These are phyloP conservation scores for Globia sparganii DNA, from an alignment of 2,888 invertebrate genomes.

Conservation along the genomic window DNA sequence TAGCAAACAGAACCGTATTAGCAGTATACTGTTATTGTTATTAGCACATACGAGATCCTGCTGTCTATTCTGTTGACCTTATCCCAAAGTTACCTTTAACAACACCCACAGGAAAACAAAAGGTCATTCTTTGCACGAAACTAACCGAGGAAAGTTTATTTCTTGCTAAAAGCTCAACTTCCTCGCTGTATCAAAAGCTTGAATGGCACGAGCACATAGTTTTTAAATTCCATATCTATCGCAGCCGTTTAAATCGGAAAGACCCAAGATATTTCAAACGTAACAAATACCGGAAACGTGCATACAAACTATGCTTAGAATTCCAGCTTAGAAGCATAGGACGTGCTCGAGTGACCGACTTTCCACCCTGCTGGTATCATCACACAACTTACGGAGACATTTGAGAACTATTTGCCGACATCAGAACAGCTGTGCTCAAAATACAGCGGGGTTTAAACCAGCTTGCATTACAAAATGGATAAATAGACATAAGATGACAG, in stretches of 20 bases:
- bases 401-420: constrained; percentile 75
- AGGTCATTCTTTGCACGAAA: constrained; percentile 24
- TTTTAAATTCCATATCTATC: constrained; percentile 58
- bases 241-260: constrained; percentile 53
- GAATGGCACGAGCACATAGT: constrained; percentile 16
- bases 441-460: constrained; percentile 30
- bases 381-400: constrained; percentile 66
- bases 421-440: constrained; percentile 71
- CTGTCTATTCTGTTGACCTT: constrained; percentile 30
- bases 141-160: constrained; percentile 20
- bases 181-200: constrained; percentile 11
- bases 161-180: constrained; percentile 20
- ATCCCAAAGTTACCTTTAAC: constrained; percentile 34
- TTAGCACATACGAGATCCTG: constrained; percentile 22
- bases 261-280: constrained; percentile 60
- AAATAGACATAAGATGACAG: constrained; percentile 34
- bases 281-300: constrained; percentile 68
- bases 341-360: constrained; percentile 76
- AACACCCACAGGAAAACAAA: constrained; percentile 19
- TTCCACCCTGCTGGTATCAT: constrained; percentile 68
- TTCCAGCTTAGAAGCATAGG: constrained; percentile 68
- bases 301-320: constrained; percentile 69
- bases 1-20: constrained; percentile 16
- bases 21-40: constrained; percentile 35
- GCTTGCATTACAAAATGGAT: constrained; percentile 25